Base-by-base conservation (phyloP, 2,797 vertebrate species). In the Semaprochilodus insignis region DNA sequence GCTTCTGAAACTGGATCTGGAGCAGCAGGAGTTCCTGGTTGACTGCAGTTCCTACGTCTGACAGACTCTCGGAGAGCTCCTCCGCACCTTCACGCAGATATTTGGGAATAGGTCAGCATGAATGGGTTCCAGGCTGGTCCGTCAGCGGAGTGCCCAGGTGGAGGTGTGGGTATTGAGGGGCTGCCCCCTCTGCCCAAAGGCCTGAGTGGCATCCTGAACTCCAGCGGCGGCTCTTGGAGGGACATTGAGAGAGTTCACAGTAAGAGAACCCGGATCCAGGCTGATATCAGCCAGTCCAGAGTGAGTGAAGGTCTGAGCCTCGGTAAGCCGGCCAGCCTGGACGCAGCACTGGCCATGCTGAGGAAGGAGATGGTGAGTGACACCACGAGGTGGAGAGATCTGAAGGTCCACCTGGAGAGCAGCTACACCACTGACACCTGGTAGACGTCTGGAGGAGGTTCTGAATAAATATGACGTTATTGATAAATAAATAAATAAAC, bases 211-310 rank as follows among this genome's bases (percentile, higher is more conserved):
- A 94, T 96, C 83, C 92, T 95, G 15, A 96, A 94, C 88, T 95
- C 95, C 69, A 96, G 94, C 87, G 95, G 95, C 86, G 95, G 94
- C 0, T 95, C 94, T 19, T 95, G 95, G 94, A 89, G 95, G 81
- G 95, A 95, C 89, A 93, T 93, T 31, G 94, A 96, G 89, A 93
- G 91, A 83, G 90, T 95, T n/a, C 93, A 96, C 88, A 94, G 93
- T 88, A 94, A 94, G 85, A 94, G 93, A 79, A 93, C 93, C 57
- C 93, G 93, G 75, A 96, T 96, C 88, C 95, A 96, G 87, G 94
- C 95, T 1, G 95, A 96, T 85, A 93, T 96, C 84, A 94, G 91
- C 89, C 89, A 93, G 44, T 92, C 94, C n/a, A 83, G 90, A 55
- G 88, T 90, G 5, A 88, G 87, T 44, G 44, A 44, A 44, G 44